phyloP scores from a whole-genome alignment of 2,113 vertebrate genomes.

The Polypterus bichir region DNA sequence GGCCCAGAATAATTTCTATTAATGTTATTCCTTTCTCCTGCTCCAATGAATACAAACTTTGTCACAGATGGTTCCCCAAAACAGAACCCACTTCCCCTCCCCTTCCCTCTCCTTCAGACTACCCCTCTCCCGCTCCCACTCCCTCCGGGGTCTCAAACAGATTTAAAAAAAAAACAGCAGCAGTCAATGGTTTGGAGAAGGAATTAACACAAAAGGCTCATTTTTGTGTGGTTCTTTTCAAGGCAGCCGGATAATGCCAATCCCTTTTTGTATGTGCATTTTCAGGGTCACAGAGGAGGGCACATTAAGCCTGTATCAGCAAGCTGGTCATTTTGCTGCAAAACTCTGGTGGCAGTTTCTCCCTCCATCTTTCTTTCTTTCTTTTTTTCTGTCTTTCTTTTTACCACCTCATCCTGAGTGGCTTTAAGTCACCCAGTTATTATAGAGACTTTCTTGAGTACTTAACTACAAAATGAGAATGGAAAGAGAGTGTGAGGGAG shows the following conservation, averaged over 20 bases:
- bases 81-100: constrained; percentile 33
- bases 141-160: constrained; percentile 27
- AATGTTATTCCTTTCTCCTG: constrained; percentile 68
- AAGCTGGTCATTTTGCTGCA: constrained; percentile 66
- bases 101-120: constrained; percentile 29
- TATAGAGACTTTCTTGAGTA: constrained; percentile 27
- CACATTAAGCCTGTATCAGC: constrained; percentile 65
- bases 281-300: constrained; percentile 78
- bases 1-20: too few relatives aligned
- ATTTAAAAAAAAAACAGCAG: constrained; percentile 45
- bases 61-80: constrained; percentile 90
- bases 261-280: constrained; percentile 73
- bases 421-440: constrained; percentile 23
- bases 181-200: constrained; percentile 68
- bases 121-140: constrained; percentile 46
- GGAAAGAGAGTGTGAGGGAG: constrained; percentile 33
- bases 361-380: constrained; percentile 37
- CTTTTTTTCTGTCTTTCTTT: constrained; percentile 24
- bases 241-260: constrained; percentile 64
- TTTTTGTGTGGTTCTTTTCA: constrained; percentile 83
- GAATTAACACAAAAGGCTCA: constrained; percentile 80
- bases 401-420: constrained; percentile 39
- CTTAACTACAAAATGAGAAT: constrained; percentile 27
- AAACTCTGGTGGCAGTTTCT: constrained; percentile 55
- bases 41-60: constrained; percentile 67